Evolutionary conservation across 2,797 vertebrate species (phyloP), one percentile per base, ranked within the genome.

Genomic region (Dermochelys coriacea): DNA sequence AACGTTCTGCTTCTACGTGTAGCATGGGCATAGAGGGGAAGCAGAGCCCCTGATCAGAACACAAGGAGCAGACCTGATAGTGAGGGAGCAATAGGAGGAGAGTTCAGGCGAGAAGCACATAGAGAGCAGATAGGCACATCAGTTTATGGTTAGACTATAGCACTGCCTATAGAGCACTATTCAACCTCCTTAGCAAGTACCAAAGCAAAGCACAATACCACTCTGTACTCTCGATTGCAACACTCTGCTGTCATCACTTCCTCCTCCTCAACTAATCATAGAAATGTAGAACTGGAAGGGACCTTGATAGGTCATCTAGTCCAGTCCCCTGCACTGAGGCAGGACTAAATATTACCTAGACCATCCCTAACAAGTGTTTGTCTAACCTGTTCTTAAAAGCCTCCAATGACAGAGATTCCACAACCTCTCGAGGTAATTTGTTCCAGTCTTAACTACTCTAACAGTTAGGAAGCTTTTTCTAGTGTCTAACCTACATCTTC

Each of bases 71-170:
- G 1, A 23, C 59, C 23, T 7, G 5, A 0, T 57, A 19, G 12
- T 21, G 15, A 88, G 87, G 37, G 4, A 91, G 21, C 3, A 12
- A 23, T 51, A n/a, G 3, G 8, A 49, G 5, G 23, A 0, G 0
- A 19, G 3, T 80, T 57, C 8, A 0, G 79, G 12, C 52, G 45
- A 64, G 21, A 5, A 84, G 18, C 0, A 0, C n/a, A 8, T 41
- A 4, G 8, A 27, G 16, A 71, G 16, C 25, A 25, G 55, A 47
- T 12, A 83, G 8, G 8, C 52, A 45, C 31, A 4, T 51, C 23
- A 52, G 8, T 50, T 34, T 29, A 74, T n/a, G 71, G 25, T 87
- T 27, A 12, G 0, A 74, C 82, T 47, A 54, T 37, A 37, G n/a
- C 64, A 74, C 12, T 54, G 10, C 23, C 68, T 71, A 41, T 71